Percentiles rank a stretch among this genome's conserved stretches.
Conservation (phyloP, 2,113 vertebrate species). For the Laterallus jamaicensis region DNA sequence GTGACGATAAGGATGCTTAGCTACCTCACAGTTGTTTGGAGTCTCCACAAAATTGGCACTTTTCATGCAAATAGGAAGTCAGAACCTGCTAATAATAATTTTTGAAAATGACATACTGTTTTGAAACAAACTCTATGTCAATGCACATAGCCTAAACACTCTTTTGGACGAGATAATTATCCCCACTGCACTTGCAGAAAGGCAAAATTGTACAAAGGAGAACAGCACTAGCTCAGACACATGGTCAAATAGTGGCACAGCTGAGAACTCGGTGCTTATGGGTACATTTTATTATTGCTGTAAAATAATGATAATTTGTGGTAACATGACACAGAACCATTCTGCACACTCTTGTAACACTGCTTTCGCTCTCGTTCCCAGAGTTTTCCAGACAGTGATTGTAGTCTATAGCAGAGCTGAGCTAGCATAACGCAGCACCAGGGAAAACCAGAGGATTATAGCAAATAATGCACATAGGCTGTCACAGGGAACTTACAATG, state of each 20-base stretch:
- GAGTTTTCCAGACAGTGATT: background rate
- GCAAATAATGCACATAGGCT: background rate
- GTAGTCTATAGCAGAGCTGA: background rate
- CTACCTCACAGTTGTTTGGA: background rate
- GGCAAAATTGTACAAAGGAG: background rate
- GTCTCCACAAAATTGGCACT: background rate
- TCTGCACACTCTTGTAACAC: background rate
- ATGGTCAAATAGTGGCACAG: background rate
- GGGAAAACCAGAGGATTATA: background rate
- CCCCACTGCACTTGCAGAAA: background rate
- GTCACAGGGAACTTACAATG: background rate
- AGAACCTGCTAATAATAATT: background rate
- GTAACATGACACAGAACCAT: background rate
- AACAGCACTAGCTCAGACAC: background rate
- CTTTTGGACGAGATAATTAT: background rate
- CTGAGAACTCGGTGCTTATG: background rate
- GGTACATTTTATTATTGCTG: background rate
- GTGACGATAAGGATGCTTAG: background rate
- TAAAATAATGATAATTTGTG: background rate
- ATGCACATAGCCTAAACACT: background rate
- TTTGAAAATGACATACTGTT: background rate
- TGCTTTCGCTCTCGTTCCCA: background rate
- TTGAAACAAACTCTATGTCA: background rate
- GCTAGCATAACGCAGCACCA: background rate
- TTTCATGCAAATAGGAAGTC: background rate